Evolutionary conservation across 2,888 invertebrate genomes (phyloP).

Genomic region (Melieria omissa): DNA sequence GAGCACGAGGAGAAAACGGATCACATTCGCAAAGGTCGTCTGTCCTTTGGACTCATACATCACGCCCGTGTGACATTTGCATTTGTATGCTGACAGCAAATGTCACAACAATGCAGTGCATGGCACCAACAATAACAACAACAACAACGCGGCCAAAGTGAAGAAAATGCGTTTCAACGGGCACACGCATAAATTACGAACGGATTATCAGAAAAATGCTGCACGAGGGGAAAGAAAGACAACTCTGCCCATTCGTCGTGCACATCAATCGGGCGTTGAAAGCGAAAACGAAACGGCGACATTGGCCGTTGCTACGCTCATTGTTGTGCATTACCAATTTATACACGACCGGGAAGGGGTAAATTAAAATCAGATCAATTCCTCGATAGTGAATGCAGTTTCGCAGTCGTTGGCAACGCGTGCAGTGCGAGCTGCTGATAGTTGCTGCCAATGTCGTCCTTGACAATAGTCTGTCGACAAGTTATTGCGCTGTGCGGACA

Average conservation of each 20-base stretch:
- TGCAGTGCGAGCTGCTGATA: conserved; percentile 45
- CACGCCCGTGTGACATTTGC: conserved; percentile 58
- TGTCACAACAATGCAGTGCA: conserved; percentile 55
- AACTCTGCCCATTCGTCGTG: conserved; percentile 24
- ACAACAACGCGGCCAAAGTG: conserved; percentile 19
- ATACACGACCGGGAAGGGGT: background rate
- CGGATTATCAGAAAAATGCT: conserved; percentile 53
- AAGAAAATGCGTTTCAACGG: conserved; percentile 23
- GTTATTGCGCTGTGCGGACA: conserved; percentile 11
- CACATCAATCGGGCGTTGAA: background rate
- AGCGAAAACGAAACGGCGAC: background rate
- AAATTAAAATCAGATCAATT: conserved; percentile 58
- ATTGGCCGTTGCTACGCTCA: background rate
- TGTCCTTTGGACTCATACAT: conserved; percentile 49
- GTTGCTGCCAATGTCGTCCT: conserved; percentile 2
- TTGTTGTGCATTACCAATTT: no score
- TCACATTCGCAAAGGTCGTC: conserved; percentile 8
- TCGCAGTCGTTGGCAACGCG: conserved; percentile 45
- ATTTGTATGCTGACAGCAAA: conserved; percentile 52
- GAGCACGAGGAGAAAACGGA: background rate
- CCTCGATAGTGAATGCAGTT: conserved; percentile 50
- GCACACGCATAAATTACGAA: conserved; percentile 55
- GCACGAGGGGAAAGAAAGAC: conserved; percentile 35
- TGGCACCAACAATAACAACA: conserved; percentile 47
- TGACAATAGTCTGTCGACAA: background rate